Base-by-base conservation (phyloP, 1,140 invertebrate genomes). In the Hetaerina americana region DNA sequence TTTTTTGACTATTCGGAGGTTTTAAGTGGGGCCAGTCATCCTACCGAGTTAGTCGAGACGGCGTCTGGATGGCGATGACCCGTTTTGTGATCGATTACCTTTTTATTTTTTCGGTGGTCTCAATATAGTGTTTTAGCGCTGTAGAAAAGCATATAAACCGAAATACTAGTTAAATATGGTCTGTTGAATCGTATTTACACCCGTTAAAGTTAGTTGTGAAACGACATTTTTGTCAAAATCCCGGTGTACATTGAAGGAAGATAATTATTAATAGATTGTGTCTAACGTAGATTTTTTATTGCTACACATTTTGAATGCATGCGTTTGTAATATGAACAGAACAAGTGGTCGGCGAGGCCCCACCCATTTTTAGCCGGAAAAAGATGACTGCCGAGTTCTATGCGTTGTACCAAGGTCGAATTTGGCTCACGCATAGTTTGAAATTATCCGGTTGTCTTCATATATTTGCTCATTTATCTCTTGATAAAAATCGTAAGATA, bases 301-400 rank as follows among this genome's bases (percentile, higher is more conserved):
- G n/a, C n/a, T n/a, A n/a, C n/a, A n/a, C n/a, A n/a, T n/a, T n/a
- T n/a, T n/a, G n/a, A n/a, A n/a, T 18, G 40, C 22, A 57, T 57
- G 40, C 40, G 40, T 57, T n/a, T 57, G 40, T 12, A 57, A 12
- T 57, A 12, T 1, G 40, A n/a, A n/a, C 40, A 57, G 40, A 57
- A 57, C 40, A 57, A 57, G 40, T 57, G 40, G 40, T 57, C 40
- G 40, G 40, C 40, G 22, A 57, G 22, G 67, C 67, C 67, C 67
- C 67, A 68, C 67, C 67, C 67, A 68, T 68, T 68, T 68, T 68
- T 28, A 68, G 67, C 67, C 27, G 67, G 67, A 57, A 57, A 57
- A 57, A 57, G 40, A 57, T 57, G 40, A 57, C 40, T 57, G 40
- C 40, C 40, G 40, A 57, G 40, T 57, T 57, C 40, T 57, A 57